phyloP scores from a whole-genome alignment of 2,888 invertebrate genomes.

The Drosophila fungiperda region DNA sequence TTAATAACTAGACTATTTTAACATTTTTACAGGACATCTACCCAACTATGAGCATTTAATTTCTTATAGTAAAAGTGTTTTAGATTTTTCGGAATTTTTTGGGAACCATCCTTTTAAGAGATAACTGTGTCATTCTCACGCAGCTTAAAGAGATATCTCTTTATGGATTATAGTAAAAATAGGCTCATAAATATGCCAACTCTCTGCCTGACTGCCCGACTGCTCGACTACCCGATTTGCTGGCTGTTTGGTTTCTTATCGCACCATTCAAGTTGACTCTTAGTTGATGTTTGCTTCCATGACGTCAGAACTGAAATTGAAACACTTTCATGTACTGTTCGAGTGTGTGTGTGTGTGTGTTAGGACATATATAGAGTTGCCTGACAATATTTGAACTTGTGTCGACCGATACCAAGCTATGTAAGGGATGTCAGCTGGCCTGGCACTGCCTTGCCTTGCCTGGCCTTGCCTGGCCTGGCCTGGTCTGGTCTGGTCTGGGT shows the following conservation, averaged over 20 bases:
- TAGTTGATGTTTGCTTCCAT: constrained; percentile 28
- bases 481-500: constrained; percentile 7
- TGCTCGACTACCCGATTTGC: constrained; percentile 35
- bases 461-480: constrained; percentile 24
- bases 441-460: constrained; percentile 13
- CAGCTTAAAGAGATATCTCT: constrained; percentile 57
- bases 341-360: not conserved
- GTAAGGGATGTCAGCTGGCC: constrained; percentile 34
- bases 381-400: constrained; percentile 72
- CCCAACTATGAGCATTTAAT: not conserved
- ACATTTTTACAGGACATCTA: constrained; percentile 7
- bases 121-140: constrained; percentile 75
- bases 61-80: constrained; percentile 18
- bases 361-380: constrained; percentile 24
- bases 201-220: constrained; percentile 40
- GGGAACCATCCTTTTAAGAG: constrained; percentile 26
- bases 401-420: constrained; percentile 48
- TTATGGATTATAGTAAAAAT: constrained; percentile 61
- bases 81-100: constrained; percentile 27
- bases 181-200: constrained; percentile 70
- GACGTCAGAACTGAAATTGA: constrained; percentile 67
- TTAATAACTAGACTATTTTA: not conserved
- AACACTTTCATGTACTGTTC: constrained; percentile 22
- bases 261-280: constrained; percentile 31
- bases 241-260: constrained; percentile 48